Evolutionary conservation across 2,888 invertebrate species (phyloP).

Genomic region (Amblyjoppa fuscipennis): DNA sequence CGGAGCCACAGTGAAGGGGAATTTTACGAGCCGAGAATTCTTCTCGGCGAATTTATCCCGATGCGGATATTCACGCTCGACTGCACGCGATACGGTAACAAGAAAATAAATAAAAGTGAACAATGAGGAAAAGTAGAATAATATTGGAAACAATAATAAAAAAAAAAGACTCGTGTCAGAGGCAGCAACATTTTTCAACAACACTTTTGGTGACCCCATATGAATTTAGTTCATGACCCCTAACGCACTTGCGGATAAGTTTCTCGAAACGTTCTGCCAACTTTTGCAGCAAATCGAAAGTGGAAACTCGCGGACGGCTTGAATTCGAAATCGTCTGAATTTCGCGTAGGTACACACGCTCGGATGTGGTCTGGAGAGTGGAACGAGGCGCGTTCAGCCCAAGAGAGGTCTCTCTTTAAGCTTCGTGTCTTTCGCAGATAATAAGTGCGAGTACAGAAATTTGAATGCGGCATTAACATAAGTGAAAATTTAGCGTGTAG

Average conservation of each 20-base stretch:
- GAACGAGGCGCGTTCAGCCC: background rate
- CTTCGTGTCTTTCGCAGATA: slow-evolving; percentile 40
- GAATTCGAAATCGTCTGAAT: background rate
- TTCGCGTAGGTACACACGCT: background rate
- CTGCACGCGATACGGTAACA: slow-evolving; percentile 63
- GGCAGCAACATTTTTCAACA: background rate
- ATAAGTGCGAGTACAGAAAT: slow-evolving; percentile 49
- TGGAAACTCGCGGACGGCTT: slow-evolving; percentile 12
- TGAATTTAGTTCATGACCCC: background rate
- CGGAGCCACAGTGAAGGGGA: slow-evolving; percentile 73
- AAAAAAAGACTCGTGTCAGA: slow-evolving; percentile 1
- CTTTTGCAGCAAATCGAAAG: slow-evolving; percentile 16
- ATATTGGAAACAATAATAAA: slow-evolving; percentile 20
- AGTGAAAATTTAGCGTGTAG: slow-evolving; percentile 74
- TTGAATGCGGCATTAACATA: slow-evolving; percentile 72
- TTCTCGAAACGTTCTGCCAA: background rate
- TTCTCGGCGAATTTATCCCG: slow-evolving; percentile 20
- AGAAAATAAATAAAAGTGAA: slow-evolving; percentile 76
- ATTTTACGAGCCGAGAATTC: slow-evolving; percentile 69
- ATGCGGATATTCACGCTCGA: slow-evolving; percentile 70
- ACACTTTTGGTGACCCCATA: background rate
- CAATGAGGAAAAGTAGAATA: slow-evolving; percentile 70
- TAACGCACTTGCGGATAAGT: background rate
- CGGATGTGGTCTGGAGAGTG: slow-evolving; percentile 19
- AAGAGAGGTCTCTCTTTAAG: background rate